Percentiles rank a stretch among this genome's conserved stretches.
Conservation (phyloP, 2,113 vertebrate genomes). For the Otolemur garnettii region DNA sequence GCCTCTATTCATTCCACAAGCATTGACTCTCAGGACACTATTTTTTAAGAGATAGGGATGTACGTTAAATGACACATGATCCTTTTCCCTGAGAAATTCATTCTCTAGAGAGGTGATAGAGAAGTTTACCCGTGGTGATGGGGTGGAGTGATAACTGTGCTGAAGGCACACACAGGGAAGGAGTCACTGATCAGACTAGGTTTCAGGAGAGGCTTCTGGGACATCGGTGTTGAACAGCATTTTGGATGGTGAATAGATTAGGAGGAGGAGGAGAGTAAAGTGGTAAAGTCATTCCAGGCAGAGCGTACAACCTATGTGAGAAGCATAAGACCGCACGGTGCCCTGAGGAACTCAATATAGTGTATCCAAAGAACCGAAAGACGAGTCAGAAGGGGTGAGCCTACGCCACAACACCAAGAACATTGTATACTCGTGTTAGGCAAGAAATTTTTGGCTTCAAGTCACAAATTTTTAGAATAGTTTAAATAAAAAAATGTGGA, state of each 20-base stretch:
- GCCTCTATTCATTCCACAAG: not conserved
- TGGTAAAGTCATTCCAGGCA: not conserved
- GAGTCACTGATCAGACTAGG: not conserved
- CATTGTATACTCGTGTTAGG: not conserved
- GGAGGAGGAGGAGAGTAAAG: not conserved
- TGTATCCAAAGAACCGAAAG: not conserved
- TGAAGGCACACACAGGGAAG: not conserved
- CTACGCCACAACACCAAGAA: not conserved
- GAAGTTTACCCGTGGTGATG: not conserved
- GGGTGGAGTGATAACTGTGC: not conserved
- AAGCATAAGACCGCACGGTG: not conserved
- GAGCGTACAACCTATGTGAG: not conserved
- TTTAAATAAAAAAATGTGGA: slow-evolving; percentile 6
- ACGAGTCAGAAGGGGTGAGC: not conserved
- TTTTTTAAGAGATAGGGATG: not conserved
- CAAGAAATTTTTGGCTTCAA: not conserved
- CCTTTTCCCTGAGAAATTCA: not conserved
- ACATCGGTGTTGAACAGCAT: not conserved
- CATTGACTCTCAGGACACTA: not conserved
- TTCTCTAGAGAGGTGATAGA: not conserved
- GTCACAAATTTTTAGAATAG: not conserved
- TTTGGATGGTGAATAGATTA: not conserved
- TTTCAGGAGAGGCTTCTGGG: not conserved
- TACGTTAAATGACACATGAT: not conserved
- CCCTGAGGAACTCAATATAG: not conserved